Base-by-base conservation (phyloP, 2,113 vertebrate species). In the Pelecanus crispus region DNA sequence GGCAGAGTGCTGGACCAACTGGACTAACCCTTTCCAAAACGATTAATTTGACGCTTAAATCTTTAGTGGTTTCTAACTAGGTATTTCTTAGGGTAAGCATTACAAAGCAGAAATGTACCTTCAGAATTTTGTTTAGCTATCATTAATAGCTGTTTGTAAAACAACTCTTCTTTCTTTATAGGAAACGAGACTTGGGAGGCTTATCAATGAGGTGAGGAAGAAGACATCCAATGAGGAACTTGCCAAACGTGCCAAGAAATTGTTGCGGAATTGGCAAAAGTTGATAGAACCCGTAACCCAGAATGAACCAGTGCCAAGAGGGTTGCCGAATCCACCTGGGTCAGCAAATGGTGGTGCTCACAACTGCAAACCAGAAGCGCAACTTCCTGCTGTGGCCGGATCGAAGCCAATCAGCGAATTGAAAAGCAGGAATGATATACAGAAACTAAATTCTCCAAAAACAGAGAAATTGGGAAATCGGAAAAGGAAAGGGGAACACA, bases 141-240 rank as follows among this genome's bases (percentile, higher is more conserved):
- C n/a, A 53, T 8, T 10, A 4, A 8, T 40, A 4, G 17, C 1
- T 28, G 61, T 81, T 94, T 80, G 44, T 97, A 93, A 97, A 85
- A 17, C 42, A 24, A 17, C 34, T 81, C 61, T 52, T 47, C 80
- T 92, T 89, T 85, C 73, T 74, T 94, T 94, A 8, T 59, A 99
- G 99, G 99, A 99, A 98, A 99, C 99, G 0, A 98, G 99, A 44
- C 98, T 99, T 11, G 99, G 99, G 71, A 99, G 99, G 97, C 98
- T 99, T 24, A 99, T 99, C 97, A 99, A 99, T 36, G 99, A 99
- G 56, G 98, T 99, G 88, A 98, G 99, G 62, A 99, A 99, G 97
- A 99, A 99, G 91, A 99, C 99, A 6, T 98, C 99, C 97, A 99
- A 99, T 6, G 98, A 99, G 91, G 99, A 99, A 79, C 98, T 99